These are phyloP conservation scores for Morone saxatilis DNA, from an alignment of 2,113 vertebrate species.

Conservation along the genomic window DNA sequence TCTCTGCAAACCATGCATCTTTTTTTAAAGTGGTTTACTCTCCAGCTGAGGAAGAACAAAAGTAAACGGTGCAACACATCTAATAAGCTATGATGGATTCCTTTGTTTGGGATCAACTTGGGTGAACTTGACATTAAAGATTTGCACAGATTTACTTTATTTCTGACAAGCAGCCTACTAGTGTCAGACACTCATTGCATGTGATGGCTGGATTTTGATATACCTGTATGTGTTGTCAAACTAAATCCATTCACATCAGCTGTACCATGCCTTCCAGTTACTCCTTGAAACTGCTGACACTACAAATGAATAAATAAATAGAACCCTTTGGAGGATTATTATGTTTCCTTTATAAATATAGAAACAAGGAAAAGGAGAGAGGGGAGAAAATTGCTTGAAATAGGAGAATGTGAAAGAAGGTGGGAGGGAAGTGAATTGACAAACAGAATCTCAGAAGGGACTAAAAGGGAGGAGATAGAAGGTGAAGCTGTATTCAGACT, in stretches of 20 bases:
- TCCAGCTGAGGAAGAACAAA: neutral
- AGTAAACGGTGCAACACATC: neutral
- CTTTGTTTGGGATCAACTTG: no score
- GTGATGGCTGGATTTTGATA: constrained; percentile 38
- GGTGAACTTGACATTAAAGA: neutral
- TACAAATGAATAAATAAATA: constrained; percentile 55
- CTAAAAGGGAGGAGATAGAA: neutral
- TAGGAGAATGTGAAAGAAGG: constrained; percentile 26
- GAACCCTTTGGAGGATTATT: constrained; percentile 45
- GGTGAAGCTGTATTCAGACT: neutral
- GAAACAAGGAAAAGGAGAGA: constrained; percentile 25
- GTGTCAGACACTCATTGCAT: constrained; percentile 2
- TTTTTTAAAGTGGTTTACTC: neutral
- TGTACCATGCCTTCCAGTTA: constrained; percentile 14
- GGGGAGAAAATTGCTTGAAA: constrained; percentile 2
- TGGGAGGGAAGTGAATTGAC: neutral
- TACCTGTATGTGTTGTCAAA: constrained; percentile 9
- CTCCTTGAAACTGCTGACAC: constrained; percentile 33
- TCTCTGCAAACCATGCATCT: neutral
- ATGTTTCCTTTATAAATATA: constrained; percentile 34
- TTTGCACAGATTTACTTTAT: neutral
- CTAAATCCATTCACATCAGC: neutral
- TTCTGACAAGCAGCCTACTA: neutral
- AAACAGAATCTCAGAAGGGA: constrained; percentile 2
- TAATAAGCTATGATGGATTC: no score